Base-by-base conservation (phyloP, 2,888 invertebrate species). In the Pyrochroa serraticornis region DNA sequence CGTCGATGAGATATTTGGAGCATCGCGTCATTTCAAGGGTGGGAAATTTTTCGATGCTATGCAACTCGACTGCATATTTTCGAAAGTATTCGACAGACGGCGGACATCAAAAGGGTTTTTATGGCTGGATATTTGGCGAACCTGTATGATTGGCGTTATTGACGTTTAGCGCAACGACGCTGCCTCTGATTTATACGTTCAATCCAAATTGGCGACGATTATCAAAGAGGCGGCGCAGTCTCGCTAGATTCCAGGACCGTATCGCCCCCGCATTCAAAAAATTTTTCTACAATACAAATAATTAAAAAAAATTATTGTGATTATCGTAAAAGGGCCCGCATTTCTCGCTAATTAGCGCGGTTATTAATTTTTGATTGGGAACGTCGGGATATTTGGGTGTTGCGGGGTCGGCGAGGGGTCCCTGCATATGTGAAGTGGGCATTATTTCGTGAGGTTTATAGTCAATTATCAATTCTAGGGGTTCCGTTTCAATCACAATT, bases 101-200 rank as follows among this genome's bases (percentile, higher is more conserved):
- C 52, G 31, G 43, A 69, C 62, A 67, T 67, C 63, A 69, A 69
- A 69, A 60, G 36, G 41, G 45, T 70, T 67, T 65, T 67, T 64
- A 62, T 47, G 37, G n/a, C 44, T 7, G 60, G 58, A 68, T 68
- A 67, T 69, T 67, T 61, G 63, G 64, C 66, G 62, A 67, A 67
- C 61, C 68, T 60, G 59, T 65, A 58, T 65, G 70, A 71, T 71
- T 67, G 71, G 69, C 68, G 69, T 70, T 71, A 71, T 71, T 67
- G 71, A 71, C 70, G 66, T 64, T 53, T 53, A 46, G 52, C 45
- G 52, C 39, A 52, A 52, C 52, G 22, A 45, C 44, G 22, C 2
- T 6, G 12, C 13, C 38, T 52, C 10, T 13, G 37, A 6, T 44
- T 45, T 53, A 45, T 38, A 22, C 12, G 10, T n/a, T 13, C 6